Evolutionary conservation across 1,140 invertebrate species (phyloP).

Genomic region (Tigriopus japonicus): DNA sequence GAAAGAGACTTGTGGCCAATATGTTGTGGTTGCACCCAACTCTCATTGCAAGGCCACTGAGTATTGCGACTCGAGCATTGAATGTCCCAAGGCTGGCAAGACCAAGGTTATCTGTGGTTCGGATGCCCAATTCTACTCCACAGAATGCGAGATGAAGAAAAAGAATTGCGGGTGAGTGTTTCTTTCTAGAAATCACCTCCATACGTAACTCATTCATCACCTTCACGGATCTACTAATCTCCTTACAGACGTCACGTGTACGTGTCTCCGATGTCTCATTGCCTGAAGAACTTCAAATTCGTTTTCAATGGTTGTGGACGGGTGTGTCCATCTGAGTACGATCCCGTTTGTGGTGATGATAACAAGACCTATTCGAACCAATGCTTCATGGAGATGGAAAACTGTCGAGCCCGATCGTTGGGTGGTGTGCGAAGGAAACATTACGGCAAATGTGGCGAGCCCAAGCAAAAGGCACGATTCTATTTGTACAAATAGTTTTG

Average conservation of each 20-base stretch:
- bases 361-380: conserved; percentile 74
- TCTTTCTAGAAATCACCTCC: neutral
- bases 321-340: conserved; percentile 61
- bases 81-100: conserved; percentile 37
- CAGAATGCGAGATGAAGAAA: conserved; percentile 77
- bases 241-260: conserved; percentile 57
- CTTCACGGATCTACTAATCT: neutral
- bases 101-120: conserved; percentile 70
- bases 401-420: conserved; percentile 41
- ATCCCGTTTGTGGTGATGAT: conserved; percentile 74
- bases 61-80: conserved; percentile 44
- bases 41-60: conserved; percentile 62
- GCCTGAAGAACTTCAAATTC: conserved; percentile 45
- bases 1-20: conserved; percentile 57
- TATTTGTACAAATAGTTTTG: neutral
- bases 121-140: conserved; percentile 74
- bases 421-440: neutral
- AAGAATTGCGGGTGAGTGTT: conserved; percentile 69
- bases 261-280: conserved; percentile 63
- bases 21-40: conserved; percentile 52
- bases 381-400: conserved; percentile 76
- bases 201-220: neutral
- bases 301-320: conserved; percentile 61
- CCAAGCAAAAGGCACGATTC: neutral
- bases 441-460: conserved; percentile 10